Base-by-base conservation (phyloP, 2,113 vertebrate species). In the Nothocercus nigrocapillus region DNA sequence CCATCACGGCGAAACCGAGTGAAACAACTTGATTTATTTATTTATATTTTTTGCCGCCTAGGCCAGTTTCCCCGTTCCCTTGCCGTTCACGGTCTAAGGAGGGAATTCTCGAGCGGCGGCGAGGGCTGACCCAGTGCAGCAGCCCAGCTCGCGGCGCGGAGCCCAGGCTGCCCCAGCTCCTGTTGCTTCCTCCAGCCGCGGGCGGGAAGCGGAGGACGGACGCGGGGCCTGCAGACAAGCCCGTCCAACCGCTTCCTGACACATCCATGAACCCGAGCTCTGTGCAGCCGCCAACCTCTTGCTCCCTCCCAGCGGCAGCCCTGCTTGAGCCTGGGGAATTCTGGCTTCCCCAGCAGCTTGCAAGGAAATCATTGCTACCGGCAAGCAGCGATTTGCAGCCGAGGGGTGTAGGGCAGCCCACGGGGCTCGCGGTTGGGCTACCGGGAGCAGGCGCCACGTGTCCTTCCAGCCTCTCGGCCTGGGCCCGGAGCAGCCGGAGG, bases 201-300 rank as follows among this genome's bases (percentile, higher is more conserved):
- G 2, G 0, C 72, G 40, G 68, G 40, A 68, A 53, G 44, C 30
- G 22, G 44, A 13, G 7, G 40, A 53, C 80, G 27, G 69, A 34
- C 80, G 72, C 78, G 19, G 3, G 63, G 42, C 40, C 68, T 66
- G 16, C 74, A 66, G 3, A 16, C 49, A 62, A 24, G 70, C 63
- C 28, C 2, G 3, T 30, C 32, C 69, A 12, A 9, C 63, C 25
- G 49, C 2, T 40, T 86, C 40, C 83, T 47, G 51, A 19, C 1
- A 0, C 1, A 0, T 22, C 32, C 19, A 3, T 15, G 30, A 38
- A 42, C 0, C 36, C 61, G 75, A 1, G 61, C 72, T 45, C 13
- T 0, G 0, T 30, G 5, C 66, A 45, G 38, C 75, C 7, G 6
- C 18, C 0, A 1, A 34, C 5, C 8, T 32, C 28, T 6, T 2